These are phyloP conservation scores for Heliconius nattereri DNA, from an alignment of 1,140 invertebrate genomes.

Conservation along the genomic window DNA sequence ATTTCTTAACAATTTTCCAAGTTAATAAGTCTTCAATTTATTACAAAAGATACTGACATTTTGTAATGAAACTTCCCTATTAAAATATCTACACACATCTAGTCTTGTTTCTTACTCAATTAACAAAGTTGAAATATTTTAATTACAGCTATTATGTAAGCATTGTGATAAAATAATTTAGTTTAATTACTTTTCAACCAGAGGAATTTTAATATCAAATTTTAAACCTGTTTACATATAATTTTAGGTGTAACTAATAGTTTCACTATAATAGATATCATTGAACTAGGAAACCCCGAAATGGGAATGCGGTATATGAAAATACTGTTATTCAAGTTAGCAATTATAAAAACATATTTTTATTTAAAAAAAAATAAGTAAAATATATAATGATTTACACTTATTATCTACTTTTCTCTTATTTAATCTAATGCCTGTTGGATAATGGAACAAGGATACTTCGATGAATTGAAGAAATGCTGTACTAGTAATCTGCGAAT, in stretches of 20 bases:
- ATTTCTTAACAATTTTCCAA: background rate
- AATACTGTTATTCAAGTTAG: too few species aligned
- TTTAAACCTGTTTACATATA: background rate
- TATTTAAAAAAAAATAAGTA: too few species aligned
- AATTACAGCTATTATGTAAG: constrained; percentile 3
- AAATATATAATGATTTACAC: too few species aligned
- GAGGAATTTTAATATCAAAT: background rate
- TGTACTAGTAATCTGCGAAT: background rate
- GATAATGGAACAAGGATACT: background rate
- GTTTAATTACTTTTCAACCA: background rate
- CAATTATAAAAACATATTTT: too few species aligned
- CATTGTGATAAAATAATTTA: background rate
- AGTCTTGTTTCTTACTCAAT: background rate
- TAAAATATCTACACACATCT: background rate
- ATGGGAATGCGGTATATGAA: background rate
- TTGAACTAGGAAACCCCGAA: background rate
- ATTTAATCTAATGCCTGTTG: too few species aligned
- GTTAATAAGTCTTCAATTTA: background rate
- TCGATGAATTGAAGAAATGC: background rate
- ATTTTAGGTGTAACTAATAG: background rate
- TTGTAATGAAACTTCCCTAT: background rate
- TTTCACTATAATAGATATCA: background rate
- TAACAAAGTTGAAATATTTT: background rate
- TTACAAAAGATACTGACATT: background rate
- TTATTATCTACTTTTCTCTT: too few species aligned